These are phyloP conservation scores for Myotis myotis DNA, from an alignment of 2,797 vertebrate genomes.

Conservation along the genomic window DNA sequence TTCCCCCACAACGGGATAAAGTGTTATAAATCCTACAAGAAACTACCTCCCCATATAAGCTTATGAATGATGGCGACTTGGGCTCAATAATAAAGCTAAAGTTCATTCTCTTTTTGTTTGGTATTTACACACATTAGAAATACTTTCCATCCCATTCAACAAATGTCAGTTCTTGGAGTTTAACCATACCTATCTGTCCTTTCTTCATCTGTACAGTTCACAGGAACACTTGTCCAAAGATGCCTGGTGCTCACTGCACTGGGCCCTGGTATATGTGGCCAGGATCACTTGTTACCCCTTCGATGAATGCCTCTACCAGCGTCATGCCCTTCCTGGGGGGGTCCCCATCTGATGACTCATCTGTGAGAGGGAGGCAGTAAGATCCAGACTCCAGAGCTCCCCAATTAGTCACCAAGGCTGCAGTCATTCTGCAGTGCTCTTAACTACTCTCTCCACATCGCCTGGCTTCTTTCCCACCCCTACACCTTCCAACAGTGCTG, in stretches of 20 bases:
- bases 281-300: neutral
- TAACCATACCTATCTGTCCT: neutral
- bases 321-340: neutral
- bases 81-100: neutral
- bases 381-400: neutral
- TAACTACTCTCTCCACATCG: neutral
- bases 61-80: neutral
- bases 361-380: neutral
- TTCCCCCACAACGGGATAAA: neutral
- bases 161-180: neutral
- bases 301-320: neutral
- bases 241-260: neutral
- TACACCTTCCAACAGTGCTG: neutral
- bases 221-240: neutral
- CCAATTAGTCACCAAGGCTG: neutral
- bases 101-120: neutral
- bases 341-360: neutral
- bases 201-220: neutral
- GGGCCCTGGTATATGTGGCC: neutral
- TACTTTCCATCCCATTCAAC: neutral
- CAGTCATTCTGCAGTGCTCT: neutral
- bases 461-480: neutral
- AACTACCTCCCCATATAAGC: neutral
- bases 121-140: neutral
- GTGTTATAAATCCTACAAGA: neutral